Conservation (phyloP, 2,113 vertebrate genomes). For the Leptodactylus fuscus region DNA sequence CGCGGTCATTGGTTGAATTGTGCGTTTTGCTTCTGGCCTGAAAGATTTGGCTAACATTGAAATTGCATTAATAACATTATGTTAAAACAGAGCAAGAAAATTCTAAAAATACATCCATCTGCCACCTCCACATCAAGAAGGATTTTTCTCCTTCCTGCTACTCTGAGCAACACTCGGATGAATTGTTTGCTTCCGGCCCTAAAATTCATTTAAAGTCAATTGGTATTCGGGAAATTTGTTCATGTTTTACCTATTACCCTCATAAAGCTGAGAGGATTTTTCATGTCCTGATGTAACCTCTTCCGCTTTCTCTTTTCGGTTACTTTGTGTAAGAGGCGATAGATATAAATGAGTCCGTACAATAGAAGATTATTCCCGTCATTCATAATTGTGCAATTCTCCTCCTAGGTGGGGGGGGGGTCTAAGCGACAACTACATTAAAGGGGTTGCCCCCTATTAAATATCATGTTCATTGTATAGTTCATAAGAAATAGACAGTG, state of each 20-base stretch:
- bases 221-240: conserved; percentile 27
- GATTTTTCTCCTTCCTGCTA: background rate
- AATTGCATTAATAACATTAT: conserved; percentile 42
- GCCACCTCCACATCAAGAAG: background rate
- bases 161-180: conserved; percentile 34
- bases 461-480: too few species aligned
- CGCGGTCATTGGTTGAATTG: background rate
- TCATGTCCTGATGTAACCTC: conserved; percentile 12
- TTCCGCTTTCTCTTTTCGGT: background rate
- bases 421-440: too few species aligned
- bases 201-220: conserved; percentile 21
- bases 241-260: background rate
- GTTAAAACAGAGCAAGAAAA: conserved; percentile 12
- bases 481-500: too few species aligned
- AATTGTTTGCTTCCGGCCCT: conserved; percentile 33
- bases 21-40: conserved; percentile 6
- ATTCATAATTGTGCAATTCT: background rate
- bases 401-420: too few species aligned
- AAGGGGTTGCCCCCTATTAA: too few species aligned
- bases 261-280: background rate
- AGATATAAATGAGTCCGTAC: background rate
- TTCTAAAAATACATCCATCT: conserved; percentile 24
- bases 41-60: background rate
- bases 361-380: background rate
- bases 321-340: too few species aligned